These are phyloP conservation scores for Portevinia maculata DNA, from an alignment of 2,888 invertebrate genomes.

Conservation along the genomic window DNA sequence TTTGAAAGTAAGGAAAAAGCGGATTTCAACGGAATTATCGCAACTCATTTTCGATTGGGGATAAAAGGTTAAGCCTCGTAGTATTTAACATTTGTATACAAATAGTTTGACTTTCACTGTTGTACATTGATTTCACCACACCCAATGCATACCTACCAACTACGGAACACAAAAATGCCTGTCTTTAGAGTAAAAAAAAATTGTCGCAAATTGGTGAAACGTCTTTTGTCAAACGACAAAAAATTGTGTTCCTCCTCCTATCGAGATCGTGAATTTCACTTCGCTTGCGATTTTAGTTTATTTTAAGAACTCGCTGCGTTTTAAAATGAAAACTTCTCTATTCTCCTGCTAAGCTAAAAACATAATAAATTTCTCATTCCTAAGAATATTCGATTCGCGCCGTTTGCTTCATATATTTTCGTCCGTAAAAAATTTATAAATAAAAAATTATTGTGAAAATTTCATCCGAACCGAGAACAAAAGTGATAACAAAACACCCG, in stretches of 20 bases:
- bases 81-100: too few relatives aligned
- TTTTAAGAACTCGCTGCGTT: constrained; percentile 70
- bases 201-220: constrained; percentile 59
- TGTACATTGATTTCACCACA: constrained; percentile 21
- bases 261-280: constrained; percentile 53
- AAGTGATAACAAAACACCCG: constrained; percentile 65
- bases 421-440: constrained; percentile 27
- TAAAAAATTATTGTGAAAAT: constrained; percentile 46
- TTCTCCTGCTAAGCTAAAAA: constrained; percentile 18
- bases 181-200: constrained; percentile 54
- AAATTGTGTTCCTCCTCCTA: constrained; percentile 57
- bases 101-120: too few relatives aligned
- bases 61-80: too few relatives aligned
- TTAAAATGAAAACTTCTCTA: constrained; percentile 57
- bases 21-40: not conserved
- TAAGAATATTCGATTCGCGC: constrained; percentile 28
- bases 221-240: constrained; percentile 64
- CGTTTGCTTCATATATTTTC: constrained; percentile 9
- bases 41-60: too few relatives aligned
- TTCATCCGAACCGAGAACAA: constrained; percentile 30
- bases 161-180: constrained; percentile 2
- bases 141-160: constrained; percentile 28
- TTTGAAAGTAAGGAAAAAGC: too few relatives aligned
- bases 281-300: constrained; percentile 61
- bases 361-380: constrained; percentile 21